Evolutionary conservation across 1,140 invertebrate genomes (phyloP).

Genomic region (Steinernema feltiae): DNA sequence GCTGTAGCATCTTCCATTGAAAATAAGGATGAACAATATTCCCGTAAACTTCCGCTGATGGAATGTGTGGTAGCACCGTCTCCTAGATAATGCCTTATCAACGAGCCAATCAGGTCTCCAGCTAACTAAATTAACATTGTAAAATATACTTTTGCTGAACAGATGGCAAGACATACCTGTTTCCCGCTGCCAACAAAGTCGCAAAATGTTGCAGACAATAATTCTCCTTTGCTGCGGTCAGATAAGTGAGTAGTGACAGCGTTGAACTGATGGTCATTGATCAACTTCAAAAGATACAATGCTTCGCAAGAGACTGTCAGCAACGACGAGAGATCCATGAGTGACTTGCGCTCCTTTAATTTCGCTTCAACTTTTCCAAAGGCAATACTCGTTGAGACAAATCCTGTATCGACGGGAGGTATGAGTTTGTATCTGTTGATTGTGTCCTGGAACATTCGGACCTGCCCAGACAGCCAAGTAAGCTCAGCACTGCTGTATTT

Average conservation of each 20-base stretch:
- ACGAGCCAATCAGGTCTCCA: not conserved
- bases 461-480: not conserved
- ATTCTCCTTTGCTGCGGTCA: not conserved
- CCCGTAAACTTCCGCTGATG: not conserved
- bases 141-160: not conserved
- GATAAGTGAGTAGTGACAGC: not conserved
- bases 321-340: not conserved
- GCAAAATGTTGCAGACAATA: not conserved
- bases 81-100: not conserved
- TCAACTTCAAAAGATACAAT: not conserved
- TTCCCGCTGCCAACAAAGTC: not conserved
- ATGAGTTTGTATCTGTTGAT: not conserved
- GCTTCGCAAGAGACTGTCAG: not conserved
- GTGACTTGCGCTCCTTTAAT: not conserved
- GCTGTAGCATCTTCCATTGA: constrained; percentile 1
- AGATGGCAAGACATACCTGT: not conserved
- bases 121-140: not conserved
- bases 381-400: not conserved
- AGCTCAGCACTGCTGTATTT: not conserved
- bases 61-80: not conserved
- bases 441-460: not conserved
- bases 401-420: not conserved
- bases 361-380: not conserved
- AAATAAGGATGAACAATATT: not conserved
- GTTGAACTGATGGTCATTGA: not conserved